A percentile compares a stretch with the other conserved stretches of the same genome.
phyloP scores from a whole-genome alignment of 2,888 invertebrate species.

The Flexamia atlantica region DNA sequence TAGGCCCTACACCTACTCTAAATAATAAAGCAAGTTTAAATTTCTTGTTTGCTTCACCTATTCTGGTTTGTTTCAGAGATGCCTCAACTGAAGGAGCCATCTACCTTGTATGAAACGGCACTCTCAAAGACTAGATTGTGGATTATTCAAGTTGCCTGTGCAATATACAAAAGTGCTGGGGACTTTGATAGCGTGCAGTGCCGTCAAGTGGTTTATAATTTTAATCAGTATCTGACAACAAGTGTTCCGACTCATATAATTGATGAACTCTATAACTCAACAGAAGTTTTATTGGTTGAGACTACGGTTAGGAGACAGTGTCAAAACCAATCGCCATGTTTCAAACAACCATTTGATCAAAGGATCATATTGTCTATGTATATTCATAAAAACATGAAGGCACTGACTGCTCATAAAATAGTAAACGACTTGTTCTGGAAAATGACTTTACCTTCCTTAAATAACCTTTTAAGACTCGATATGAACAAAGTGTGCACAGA shows the following conservation, averaged over 20 bases:
- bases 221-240: constrained; percentile 34
- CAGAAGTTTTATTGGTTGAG: not conserved
- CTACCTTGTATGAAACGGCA: constrained; percentile 50
- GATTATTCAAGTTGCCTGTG: constrained; percentile 1
- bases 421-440: constrained; percentile 58
- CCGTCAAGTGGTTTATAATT: not conserved
- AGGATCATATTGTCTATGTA: constrained; percentile 53
- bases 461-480: constrained; percentile 56
- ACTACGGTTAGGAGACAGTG: not conserved
- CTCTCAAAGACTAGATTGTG: constrained; percentile 47
- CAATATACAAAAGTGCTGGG: constrained; percentile 13
- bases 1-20: too few relatives aligned
- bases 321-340: constrained; percentile 5
- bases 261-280: constrained; percentile 35
- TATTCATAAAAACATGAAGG: constrained; percentile 53
- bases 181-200: constrained; percentile 37
- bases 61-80: constrained; percentile 54
- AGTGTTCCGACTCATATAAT: constrained; percentile 44
- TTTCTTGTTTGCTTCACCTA: too few relatives aligned
- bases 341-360: constrained; percentile 42
- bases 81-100: constrained; percentile 50
- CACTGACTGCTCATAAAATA: constrained; percentile 42
- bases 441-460: constrained; percentile 44
- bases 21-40: too few relatives aligned
- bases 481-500: constrained; percentile 62